These are phyloP conservation scores for Drosophila paranaensis DNA, from an alignment of 2,888 invertebrate genomes.

Conservation along the genomic window DNA sequence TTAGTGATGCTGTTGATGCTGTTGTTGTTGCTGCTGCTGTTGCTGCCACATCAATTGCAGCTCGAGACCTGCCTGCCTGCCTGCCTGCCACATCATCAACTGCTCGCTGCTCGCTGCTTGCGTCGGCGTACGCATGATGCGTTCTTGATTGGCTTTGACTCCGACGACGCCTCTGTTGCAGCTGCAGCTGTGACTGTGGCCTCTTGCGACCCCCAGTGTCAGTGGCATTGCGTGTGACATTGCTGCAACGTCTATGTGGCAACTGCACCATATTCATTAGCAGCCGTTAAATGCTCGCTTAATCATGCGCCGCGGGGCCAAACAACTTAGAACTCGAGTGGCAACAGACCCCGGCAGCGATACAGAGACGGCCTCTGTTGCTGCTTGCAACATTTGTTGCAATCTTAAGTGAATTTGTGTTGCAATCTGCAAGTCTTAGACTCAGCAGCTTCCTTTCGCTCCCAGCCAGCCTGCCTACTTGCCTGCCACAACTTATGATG, in stretches of 20 bases:
- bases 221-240: constrained; percentile 74
- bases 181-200: constrained; percentile 28
- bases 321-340: constrained; percentile 56
- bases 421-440: constrained; percentile 63
- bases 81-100: constrained; percentile 29
- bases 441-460: constrained; percentile 31
- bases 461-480: constrained; percentile 15
- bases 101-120: constrained; percentile 8
- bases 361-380: constrained; percentile 61
- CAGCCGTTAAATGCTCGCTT: constrained; percentile 78
- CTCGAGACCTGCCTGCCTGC: constrained; percentile 30
- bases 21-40: constrained; percentile 27
- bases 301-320: constrained; percentile 56
- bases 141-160: constrained; percentile 60
- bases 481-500: constrained; percentile 65
- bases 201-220: constrained; percentile 68
- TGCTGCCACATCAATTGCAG: constrained; percentile 39
- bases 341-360: constrained; percentile 40
- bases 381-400: constrained; percentile 54
- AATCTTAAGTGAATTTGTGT: constrained; percentile 75
- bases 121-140: constrained; percentile 42
- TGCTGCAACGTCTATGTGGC: constrained; percentile 56
- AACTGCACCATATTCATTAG: constrained; percentile 77
- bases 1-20: constrained; percentile 47
- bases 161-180: constrained; percentile 60